Conservation (phyloP, 92 coral and sea anemone genomes). For the Anthopleura xanthogrammica region DNA sequence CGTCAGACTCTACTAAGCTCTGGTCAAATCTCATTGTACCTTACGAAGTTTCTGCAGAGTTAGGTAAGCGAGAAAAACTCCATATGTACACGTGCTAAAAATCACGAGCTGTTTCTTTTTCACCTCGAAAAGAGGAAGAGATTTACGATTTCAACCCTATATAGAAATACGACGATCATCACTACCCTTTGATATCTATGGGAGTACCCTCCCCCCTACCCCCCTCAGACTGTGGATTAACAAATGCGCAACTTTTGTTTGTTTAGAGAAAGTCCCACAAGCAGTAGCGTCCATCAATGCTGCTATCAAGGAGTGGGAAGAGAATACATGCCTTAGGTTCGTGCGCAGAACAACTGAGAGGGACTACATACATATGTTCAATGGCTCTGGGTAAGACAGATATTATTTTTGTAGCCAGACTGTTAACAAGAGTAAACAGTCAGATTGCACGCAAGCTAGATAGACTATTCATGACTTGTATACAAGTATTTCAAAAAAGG, state of each 20-base stretch:
- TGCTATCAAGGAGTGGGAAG: constrained; percentile 85
- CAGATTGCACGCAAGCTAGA: too few species aligned
- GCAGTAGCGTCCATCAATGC: constrained; percentile 60
- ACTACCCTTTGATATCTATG: too few species aligned
- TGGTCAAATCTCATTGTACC: constrained; percentile 69
- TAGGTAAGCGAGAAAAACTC: constrained; percentile 39
- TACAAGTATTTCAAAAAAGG: too few species aligned
- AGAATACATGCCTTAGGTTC: constrained; percentile 70
- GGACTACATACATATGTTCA: constrained; percentile 76
- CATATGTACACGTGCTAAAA: too few species aligned
- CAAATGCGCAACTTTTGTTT: neutral
- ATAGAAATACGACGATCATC: too few species aligned
- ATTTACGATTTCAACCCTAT: too few species aligned
- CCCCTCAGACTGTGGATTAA: too few species aligned
- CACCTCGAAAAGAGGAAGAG: too few species aligned
- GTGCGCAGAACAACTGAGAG: constrained; percentile 75
- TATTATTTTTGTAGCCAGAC: neutral
- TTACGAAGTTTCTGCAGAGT: constrained; percentile 59
- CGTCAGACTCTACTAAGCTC: constrained; percentile 52
- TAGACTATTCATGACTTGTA: too few species aligned
- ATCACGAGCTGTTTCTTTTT: too few species aligned
- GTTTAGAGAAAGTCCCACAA: constrained; percentile 38
- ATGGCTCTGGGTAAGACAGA: constrained; percentile 69
- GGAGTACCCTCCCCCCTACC: too few species aligned
- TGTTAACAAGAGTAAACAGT: too few species aligned